Percentiles rank a stretch among this genome's conserved stretches.
Evolutionary conservation across 2,113 vertebrate genomes (phyloP).

Genomic region (Mesocricetus auratus): DNA sequence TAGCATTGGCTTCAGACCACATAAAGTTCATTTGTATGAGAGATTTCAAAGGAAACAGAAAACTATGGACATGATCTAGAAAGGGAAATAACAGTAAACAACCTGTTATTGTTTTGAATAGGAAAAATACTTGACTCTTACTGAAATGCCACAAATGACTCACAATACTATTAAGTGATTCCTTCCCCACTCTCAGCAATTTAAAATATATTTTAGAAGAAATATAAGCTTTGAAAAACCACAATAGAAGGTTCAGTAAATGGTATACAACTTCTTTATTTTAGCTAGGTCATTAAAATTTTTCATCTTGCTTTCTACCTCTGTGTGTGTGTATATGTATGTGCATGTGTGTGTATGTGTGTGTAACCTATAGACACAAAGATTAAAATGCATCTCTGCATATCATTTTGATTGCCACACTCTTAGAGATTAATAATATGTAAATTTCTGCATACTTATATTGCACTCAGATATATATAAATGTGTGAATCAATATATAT

Average conservation of each 20-base stretch:
- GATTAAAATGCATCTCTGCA: background rate
- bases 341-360: background rate
- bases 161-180: constrained; percentile 51
- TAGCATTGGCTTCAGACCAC: background rate
- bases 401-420: background rate
- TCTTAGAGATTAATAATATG: background rate
- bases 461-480: background rate
- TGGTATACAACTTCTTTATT: background rate
- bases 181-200: constrained; percentile 47
- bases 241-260: background rate
- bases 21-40: constrained; percentile 67
- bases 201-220: constrained; percentile 45
- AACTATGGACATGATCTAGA: constrained; percentile 60
- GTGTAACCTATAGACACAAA: background rate
- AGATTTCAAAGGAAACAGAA: constrained; percentile 59
- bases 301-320: background rate
- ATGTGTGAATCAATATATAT: background rate
- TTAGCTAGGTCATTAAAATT: constrained; percentile 47
- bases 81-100: constrained; percentile 60
- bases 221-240: background rate
- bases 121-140: constrained; percentile 64
- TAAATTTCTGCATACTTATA: background rate
- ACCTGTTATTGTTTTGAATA: background rate
- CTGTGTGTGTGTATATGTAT: background rate
- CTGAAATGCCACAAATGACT: constrained; percentile 51